Base-by-base conservation (phyloP, 2,797 vertebrate genomes). In the Streptopelia turtur region DNA sequence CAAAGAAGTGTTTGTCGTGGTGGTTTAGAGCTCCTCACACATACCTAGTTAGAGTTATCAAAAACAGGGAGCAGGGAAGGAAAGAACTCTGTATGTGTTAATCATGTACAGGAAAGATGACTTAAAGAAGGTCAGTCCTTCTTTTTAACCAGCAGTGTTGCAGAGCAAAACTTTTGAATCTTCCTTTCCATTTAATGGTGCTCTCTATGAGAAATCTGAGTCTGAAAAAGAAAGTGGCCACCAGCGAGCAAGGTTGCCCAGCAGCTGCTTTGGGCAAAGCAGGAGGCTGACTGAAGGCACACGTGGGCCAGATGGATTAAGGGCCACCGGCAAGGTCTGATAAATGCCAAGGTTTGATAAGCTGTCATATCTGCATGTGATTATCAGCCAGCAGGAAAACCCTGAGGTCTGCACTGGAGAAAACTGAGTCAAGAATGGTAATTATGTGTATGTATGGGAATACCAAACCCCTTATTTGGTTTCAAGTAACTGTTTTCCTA, bases 361-460 rank as follows among this genome's bases (percentile, higher is more conserved):
- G 47, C 24, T 87, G 35, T 63, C 33, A 28, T 90, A 90, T 60
- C 91, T 88, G 83, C 50, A 66, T 33, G 47, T 45, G 52, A 82
- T 82, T 90, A 93, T 47, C 89, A 88, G 20, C 35, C 69, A 93
- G 39, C n/a, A 84, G 65, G 85, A 94, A 92, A 93, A 63, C 28
- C 25, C 72, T 56, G 50, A 0, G 1, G 75, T 76, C 59, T 84
- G 50, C 66, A 22, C 55, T 69, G 55, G 47, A 81, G 72, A 69
- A 95, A 94, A 53, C 7, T 57, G 86, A 81, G 47, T 39, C 61
- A 86, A 72, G 74, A 94, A 84, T 15, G 23, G 61, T 31, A 86
- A 88, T 82, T 59, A 53, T 33, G 24, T 1, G 0, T 55, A 45
- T 14, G 6, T 28, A 66, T 50, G 39, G 59, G 37, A 93, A 94